Evolutionary conservation across 2,113 vertebrate species (phyloP).

Genomic region (Epinephelus moara): DNA sequence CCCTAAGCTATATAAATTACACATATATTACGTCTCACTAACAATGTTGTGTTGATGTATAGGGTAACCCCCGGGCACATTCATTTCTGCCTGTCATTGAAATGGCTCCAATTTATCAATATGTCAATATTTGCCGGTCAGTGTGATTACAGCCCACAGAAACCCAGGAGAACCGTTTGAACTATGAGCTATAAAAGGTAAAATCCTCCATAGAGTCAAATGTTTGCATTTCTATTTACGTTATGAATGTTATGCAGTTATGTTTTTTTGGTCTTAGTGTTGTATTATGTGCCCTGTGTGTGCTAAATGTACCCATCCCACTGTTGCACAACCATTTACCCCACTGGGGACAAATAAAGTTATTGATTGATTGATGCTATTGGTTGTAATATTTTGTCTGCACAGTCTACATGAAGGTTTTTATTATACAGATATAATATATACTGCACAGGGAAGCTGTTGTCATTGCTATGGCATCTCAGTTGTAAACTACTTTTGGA

Average conservation of each 20-base stretch:
- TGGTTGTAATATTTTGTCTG: background rate
- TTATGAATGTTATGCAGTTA: too few relatives aligned
- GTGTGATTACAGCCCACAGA: constrained; percentile 32
- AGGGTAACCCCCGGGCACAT: background rate
- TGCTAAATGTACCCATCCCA: too few relatives aligned
- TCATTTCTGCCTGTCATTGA: constrained; percentile 33
- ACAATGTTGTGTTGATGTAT: constrained; percentile 31
- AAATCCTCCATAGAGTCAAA: constrained; percentile 1
- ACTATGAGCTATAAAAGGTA: constrained; percentile 9
- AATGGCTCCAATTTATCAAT: constrained; percentile 42
- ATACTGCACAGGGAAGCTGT: background rate
- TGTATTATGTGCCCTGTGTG: too few relatives aligned
- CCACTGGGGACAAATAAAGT: too few relatives aligned
- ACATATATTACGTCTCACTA: background rate
- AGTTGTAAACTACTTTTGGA: too few relatives aligned
- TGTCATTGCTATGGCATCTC: too few relatives aligned
- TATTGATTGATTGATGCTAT: background rate
- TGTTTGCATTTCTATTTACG: constrained; percentile 11
- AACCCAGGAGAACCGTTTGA: background rate
- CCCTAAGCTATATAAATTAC: background rate
- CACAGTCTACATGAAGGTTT: background rate
- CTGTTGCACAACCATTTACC: too few relatives aligned
- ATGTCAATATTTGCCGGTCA: constrained; percentile 40
- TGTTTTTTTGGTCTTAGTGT: too few relatives aligned
- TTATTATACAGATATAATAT: background rate